Base-by-base conservation (phyloP, 2,888 invertebrate genomes). In the Lypha dubia region DNA sequence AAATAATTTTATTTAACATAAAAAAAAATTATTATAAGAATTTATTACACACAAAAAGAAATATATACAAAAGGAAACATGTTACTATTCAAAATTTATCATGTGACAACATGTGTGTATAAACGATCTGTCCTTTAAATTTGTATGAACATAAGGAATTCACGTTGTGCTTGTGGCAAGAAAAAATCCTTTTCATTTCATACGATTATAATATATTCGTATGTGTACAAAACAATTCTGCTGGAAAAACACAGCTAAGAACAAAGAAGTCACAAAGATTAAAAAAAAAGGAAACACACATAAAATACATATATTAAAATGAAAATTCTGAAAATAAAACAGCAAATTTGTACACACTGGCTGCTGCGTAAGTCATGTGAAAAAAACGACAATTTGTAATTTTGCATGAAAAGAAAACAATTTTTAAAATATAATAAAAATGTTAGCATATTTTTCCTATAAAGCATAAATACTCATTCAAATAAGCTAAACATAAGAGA, bases 61-160 rank as follows among this genome's bases (percentile, higher is more conserved):
- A 20, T 1, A 28, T 20, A 32, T 51, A 0, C 24, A 20, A 44
- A 51, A 51, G 60, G 68, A 77, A 60, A 28, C 49, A 32, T 41
- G 20, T 11, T 5, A 60, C 24, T 68, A 77, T 77, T 81, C 63
- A 81, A 84, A 84, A 81, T 81, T 84, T 81, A 81, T 79, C 81
- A 84, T 81, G 81, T 84, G 84, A 79, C 81, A 84, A 84, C 84
- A 84, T 81, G 81, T 81, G 81, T 79, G 38, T 60, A 56, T 41
- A 77, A 80, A 62, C 71, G 44, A 53, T 80, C 22, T 73, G 35
- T 80, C 32, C 60, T 53, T 65, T 74, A 35, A 44, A 44, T 35
- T 56, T 63, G 44, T 44, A 3, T 65, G 17, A 22, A 6, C 51
- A 22, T n/a, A 60, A 60, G 6, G 6, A n/a, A 49, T 60, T 70